These are phyloP conservation scores for Myathropa florea DNA, from an alignment of 2,888 invertebrate genomes.

Conservation along the genomic window DNA sequence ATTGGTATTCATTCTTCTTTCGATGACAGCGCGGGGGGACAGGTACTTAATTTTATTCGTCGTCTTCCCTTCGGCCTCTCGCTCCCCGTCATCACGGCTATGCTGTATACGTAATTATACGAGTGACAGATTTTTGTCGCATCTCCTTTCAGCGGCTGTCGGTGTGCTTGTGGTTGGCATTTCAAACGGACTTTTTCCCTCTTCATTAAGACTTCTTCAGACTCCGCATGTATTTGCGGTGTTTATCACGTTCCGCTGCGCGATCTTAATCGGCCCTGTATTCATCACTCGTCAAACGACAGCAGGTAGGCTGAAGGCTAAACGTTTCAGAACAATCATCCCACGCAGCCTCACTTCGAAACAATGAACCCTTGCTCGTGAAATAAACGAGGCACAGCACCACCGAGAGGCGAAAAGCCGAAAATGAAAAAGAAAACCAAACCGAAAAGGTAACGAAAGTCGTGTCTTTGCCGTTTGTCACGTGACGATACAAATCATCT, in stretches of 20 bases:
- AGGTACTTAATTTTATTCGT: constrained; percentile 53
- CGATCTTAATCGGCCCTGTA: constrained; percentile 33
- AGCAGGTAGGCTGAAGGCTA: constrained; percentile 26
- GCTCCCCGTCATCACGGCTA: background rate
- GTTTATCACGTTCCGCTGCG: constrained; percentile 2
- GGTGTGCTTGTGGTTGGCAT: too few species aligned
- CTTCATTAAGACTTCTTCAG: background rate
- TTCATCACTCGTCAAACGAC: constrained; percentile 12
- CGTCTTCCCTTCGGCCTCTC: too few species aligned
- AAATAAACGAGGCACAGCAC: too few species aligned
- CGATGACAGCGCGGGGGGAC: constrained; percentile 43
- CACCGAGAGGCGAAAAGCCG: background rate
- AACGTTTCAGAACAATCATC: constrained; percentile 36
- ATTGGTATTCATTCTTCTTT: constrained; percentile 44
- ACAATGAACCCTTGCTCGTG: constrained; percentile 50
- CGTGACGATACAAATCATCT: constrained; percentile 81
- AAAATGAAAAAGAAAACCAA: background rate
- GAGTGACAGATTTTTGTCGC: constrained; percentile 21
- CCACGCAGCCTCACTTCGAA: constrained; percentile 53
- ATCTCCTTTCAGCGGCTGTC: background rate
- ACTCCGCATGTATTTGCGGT: background rate
- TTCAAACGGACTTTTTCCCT: background rate
- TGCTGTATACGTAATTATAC: constrained; percentile 26
- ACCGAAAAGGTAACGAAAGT: constrained; percentile 71
- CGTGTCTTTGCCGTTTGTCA: constrained; percentile 80